phyloP scores from a whole-genome alignment of 2,797 vertebrate genomes.

The Astyanax mexicanus region DNA sequence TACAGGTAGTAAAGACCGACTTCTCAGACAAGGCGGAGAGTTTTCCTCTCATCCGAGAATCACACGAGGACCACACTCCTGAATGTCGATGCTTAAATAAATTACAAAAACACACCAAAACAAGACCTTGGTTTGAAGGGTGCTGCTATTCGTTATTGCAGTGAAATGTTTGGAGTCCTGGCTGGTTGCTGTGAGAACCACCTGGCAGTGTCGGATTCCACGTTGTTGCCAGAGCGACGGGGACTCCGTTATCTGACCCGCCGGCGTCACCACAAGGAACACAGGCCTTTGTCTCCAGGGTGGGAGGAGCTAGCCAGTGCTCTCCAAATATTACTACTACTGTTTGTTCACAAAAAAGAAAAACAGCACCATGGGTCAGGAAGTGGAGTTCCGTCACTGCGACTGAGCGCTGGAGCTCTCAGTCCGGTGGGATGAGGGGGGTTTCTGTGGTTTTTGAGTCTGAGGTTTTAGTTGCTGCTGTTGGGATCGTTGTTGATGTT shows the following conservation, averaged over 20 bases:
- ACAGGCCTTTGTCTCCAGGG: neutral
- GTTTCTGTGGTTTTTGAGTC: slow-evolving; percentile 82
- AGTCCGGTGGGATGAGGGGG: slow-evolving; percentile 85
- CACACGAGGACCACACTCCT: slow-evolving; percentile 8
- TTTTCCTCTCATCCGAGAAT: slow-evolving; percentile 27
- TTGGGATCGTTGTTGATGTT: slow-evolving; percentile 85
- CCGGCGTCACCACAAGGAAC: neutral
- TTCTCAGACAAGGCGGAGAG: neutral
- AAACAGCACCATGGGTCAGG: slow-evolving; percentile 39
- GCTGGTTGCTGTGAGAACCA: slow-evolving; percentile 60
- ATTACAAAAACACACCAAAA: slow-evolving; percentile 24
- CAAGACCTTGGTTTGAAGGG: neutral
- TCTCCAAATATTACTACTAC: slow-evolving; percentile 19
- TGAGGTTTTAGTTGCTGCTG: slow-evolving; percentile 85
- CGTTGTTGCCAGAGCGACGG: neutral
- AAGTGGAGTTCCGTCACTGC: slow-evolving; percentile 73
- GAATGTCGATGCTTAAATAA: slow-evolving; percentile 48
- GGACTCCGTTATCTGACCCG: neutral
- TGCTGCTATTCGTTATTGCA: slow-evolving; percentile 46
- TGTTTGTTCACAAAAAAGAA: no score
- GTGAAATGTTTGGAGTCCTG: slow-evolving; percentile 42
- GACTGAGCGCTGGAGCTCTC: slow-evolving; percentile 89
- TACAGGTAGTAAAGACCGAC: slow-evolving; percentile 75
- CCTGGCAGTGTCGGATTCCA: slow-evolving; percentile 23
- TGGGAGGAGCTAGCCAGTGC: neutral